phyloP scores from a whole-genome alignment of 2,888 invertebrate species.

The Isoperla grammatica region DNA sequence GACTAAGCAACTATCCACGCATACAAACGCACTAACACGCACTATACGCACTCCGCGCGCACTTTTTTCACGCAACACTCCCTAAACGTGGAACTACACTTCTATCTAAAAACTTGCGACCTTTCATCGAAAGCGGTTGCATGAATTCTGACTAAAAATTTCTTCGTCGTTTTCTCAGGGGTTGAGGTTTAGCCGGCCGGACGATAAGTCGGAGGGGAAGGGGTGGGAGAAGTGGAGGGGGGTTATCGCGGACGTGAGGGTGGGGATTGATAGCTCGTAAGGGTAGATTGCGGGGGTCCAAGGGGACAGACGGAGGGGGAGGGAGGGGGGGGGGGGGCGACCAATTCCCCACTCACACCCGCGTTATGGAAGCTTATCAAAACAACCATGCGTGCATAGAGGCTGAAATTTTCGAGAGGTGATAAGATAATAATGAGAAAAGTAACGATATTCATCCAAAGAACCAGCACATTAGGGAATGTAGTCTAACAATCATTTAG shows the following conservation, averaged over 20 bases:
- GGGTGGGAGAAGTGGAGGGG: slow-evolving; percentile 1
- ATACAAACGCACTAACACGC: slow-evolving; percentile 16
- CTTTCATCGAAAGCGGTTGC: slow-evolving; percentile 25
- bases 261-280: slow-evolving; percentile 15
- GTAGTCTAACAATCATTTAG: too few species aligned
- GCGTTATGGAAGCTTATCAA: too few species aligned
- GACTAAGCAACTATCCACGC: slow-evolving; percentile 27
- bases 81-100: slow-evolving; percentile 19
- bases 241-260: neutral
- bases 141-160: slow-evolving; percentile 10
- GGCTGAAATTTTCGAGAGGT: too few species aligned
- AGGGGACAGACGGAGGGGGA: neutral
- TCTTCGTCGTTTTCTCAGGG: slow-evolving; percentile 14
- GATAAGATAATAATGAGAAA: too few species aligned
- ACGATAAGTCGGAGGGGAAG: slow-evolving; percentile 1
- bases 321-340: neutral
- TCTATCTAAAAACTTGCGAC: slow-evolving; percentile 24
- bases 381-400: too few species aligned
- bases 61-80: slow-evolving; percentile 40
- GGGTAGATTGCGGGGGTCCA: slow-evolving; percentile 8
- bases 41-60: slow-evolving; percentile 33
- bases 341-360: neutral
- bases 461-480: too few species aligned
- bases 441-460: too few species aligned
- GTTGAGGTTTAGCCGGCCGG: neutral